These are phyloP conservation scores for Seira musarum DNA, from an alignment of 2,888 invertebrate species.

Conservation along the genomic window DNA sequence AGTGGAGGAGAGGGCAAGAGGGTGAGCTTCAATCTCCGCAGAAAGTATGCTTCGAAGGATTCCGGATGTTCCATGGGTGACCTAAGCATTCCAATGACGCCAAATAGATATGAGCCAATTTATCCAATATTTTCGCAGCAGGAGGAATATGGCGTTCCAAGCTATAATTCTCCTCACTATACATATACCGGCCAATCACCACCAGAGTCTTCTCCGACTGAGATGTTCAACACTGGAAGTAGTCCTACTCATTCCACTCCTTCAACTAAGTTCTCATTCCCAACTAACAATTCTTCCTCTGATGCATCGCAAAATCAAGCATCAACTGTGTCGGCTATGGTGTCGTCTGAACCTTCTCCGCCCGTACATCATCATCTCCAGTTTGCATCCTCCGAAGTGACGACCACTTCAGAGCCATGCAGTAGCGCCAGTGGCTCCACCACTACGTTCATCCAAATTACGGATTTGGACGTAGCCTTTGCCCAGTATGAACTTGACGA, in stretches of 20 bases:
- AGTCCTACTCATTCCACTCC: conserved; percentile 37
- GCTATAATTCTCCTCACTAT: conserved; percentile 67
- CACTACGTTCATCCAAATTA: conserved; percentile 48
- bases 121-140: conserved; percentile 69
- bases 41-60: conserved; percentile 61
- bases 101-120: conserved; percentile 64
- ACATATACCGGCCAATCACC: conserved; percentile 67
- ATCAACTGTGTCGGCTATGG: conserved; percentile 38
- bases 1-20: conserved; percentile 59
- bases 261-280: conserved; percentile 55
- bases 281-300: conserved; percentile 25
- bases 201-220: conserved; percentile 60
- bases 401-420: conserved; percentile 40
- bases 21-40: conserved; percentile 66
- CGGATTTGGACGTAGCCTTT: conserved; percentile 43
- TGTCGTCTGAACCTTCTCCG: conserved; percentile 30
- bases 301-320: conserved; percentile 19
- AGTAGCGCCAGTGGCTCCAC: conserved; percentile 54
- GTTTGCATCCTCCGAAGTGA: background rate
- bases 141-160: conserved; percentile 69
- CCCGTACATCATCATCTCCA: conserved; percentile 12
- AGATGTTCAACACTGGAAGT: conserved; percentile 34
- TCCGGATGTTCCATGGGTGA: conserved; percentile 65
- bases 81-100: conserved; percentile 59
- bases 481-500: conserved; percentile 38